Conservation (phyloP, 1,140 invertebrate genomes). For the Aphis gossypii region DNA sequence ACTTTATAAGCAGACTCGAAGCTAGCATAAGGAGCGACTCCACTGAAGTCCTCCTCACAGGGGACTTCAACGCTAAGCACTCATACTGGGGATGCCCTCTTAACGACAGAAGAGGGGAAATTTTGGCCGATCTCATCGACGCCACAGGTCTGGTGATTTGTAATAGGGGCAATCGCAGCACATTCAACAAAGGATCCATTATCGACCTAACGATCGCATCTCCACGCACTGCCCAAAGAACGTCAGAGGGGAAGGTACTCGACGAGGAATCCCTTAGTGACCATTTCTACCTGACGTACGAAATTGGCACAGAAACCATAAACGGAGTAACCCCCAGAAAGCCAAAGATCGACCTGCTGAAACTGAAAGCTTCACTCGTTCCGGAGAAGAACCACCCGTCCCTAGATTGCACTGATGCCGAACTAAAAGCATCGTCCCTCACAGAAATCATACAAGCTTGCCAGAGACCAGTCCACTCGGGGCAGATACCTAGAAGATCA, state of each 20-base stretch:
- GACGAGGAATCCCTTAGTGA: too few relatives aligned
- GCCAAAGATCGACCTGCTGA: too few relatives aligned
- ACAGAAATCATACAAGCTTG: too few relatives aligned
- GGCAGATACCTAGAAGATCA: neutral
- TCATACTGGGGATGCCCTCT: neutral
- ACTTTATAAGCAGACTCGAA: neutral
- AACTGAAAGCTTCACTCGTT: too few relatives aligned
- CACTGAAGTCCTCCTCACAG: neutral
- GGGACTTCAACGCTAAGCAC: neutral
- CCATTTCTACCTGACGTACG: too few relatives aligned
- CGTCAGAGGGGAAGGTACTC: neutral
- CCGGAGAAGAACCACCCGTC: too few relatives aligned
- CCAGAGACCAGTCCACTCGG: too few relatives aligned
- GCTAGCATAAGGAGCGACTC: neutral
- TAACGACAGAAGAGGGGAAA: neutral
- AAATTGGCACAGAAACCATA: too few relatives aligned
- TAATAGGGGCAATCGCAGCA: neutral
- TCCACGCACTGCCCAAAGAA: neutral
- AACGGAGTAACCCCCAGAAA: too few relatives aligned
- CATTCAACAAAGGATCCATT: neutral
- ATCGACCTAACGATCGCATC: neutral
- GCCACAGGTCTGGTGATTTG: neutral
- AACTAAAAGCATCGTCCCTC: too few relatives aligned
- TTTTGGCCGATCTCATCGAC: neutral
- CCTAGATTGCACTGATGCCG: neutral